A percentile compares a stretch with the other conserved stretches of the same genome.
phyloP scores from a whole-genome alignment of 2,113 vertebrate genomes.

The Anolis sagrei region DNA sequence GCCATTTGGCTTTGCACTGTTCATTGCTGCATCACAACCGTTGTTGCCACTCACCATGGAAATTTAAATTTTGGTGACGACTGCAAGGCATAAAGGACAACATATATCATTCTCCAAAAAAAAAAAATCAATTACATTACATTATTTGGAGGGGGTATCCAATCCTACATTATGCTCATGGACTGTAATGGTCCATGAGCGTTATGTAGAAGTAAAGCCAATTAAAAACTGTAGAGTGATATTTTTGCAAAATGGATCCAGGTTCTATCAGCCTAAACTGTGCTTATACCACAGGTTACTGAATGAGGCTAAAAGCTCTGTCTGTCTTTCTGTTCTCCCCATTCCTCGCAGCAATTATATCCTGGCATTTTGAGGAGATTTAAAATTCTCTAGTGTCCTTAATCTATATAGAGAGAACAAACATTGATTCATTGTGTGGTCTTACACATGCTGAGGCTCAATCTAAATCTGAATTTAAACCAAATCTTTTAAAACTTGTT shows the following conservation, averaged over 20 bases:
- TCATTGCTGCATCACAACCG: too few relatives aligned
- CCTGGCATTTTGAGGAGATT: slow-evolving; percentile 39
- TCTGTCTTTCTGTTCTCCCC: neutral
- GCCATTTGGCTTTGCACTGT: too few relatives aligned
- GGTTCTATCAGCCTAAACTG: neutral
- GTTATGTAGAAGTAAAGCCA: too few relatives aligned
- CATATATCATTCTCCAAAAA: too few relatives aligned
- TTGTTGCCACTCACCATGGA: too few relatives aligned
- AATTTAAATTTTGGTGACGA: too few relatives aligned
- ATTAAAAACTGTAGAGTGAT: neutral
- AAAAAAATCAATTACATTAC: too few relatives aligned
- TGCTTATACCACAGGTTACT: neutral
- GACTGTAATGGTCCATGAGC: too few relatives aligned
- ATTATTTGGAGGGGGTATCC: too few relatives aligned
- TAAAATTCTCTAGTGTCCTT: slow-evolving; percentile 47
- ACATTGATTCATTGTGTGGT: slow-evolving; percentile 43
- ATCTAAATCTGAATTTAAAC: slow-evolving; percentile 47
- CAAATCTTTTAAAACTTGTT: neutral
- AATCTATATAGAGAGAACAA: slow-evolving; percentile 52
- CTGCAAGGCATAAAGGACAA: too few relatives aligned
- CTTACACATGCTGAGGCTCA: slow-evolving; percentile 42
- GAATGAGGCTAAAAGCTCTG: neutral
- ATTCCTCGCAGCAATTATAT: slow-evolving; percentile 47
- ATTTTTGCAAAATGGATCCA: neutral
- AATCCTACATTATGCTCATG: too few relatives aligned